These are phyloP conservation scores for Cygnus olor DNA, from an alignment of 2,797 vertebrate genomes.

Conservation along the genomic window DNA sequence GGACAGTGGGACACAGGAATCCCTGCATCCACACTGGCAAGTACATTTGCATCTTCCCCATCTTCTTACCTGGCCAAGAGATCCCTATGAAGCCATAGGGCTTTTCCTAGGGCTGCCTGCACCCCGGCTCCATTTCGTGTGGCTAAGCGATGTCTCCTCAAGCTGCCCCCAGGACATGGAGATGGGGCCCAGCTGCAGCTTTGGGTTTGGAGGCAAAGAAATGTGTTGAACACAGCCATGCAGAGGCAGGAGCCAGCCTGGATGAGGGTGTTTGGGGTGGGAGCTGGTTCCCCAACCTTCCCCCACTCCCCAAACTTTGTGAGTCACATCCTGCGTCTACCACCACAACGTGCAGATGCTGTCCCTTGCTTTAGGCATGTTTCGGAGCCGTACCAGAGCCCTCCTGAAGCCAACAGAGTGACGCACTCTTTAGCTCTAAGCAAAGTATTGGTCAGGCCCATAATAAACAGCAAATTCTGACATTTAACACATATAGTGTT, in stretches of 20 bases:
- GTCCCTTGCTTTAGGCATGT: background rate
- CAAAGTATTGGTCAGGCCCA: background rate
- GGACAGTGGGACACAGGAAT: background rate
- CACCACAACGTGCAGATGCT: background rate
- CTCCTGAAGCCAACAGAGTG: background rate
- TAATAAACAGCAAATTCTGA: slow-evolving; percentile 20
- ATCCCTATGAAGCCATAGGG: background rate
- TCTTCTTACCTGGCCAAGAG: background rate
- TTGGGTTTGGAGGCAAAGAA: background rate
- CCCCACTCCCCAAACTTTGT: background rate
- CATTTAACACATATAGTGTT: slow-evolving; percentile 16
- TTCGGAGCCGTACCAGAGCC: background rate
- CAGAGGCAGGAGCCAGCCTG: background rate
- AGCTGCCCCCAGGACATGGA: background rate
- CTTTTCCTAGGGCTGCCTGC: background rate
- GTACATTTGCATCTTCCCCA: background rate
- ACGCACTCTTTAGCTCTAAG: background rate
- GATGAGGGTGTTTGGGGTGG: background rate
- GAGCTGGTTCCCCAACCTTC: background rate
- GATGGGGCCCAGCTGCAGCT: background rate
- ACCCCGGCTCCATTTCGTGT: background rate
- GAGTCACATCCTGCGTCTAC: background rate
- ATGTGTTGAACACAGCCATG: background rate
- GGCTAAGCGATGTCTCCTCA: background rate
- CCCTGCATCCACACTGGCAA: background rate